phyloP scores from a whole-genome alignment of 2,113 vertebrate genomes.

The Tetrax tetrax region DNA sequence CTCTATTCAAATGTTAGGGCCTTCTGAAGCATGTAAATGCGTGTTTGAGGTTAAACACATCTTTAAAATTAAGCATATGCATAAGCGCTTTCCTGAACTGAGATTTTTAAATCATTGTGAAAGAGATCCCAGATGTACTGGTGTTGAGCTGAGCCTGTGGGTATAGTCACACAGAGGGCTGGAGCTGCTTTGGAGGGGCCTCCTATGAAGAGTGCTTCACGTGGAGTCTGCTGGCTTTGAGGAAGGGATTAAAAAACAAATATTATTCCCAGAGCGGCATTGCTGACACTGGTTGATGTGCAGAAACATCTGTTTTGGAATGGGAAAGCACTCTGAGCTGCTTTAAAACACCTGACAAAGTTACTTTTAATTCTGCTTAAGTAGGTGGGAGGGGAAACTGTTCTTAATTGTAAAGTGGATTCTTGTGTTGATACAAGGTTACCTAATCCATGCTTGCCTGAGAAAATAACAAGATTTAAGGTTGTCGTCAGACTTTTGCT shows the following conservation, averaged over 20 bases:
- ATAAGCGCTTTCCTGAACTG: neutral
- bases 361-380: constrained; percentile 34
- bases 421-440: neutral
- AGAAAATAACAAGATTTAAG: neutral
- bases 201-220: neutral
- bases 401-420: neutral
- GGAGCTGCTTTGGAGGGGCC: neutral
- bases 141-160: neutral
- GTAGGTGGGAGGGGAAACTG: neutral
- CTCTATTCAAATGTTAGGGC: neutral
- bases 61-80: neutral
- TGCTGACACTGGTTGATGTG: constrained; percentile 3
- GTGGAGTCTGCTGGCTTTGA: neutral
- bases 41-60: neutral
- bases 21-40: neutral
- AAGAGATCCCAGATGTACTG: neutral
- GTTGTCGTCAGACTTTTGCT: neutral
- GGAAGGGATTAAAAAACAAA: neutral
- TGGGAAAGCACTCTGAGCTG: neutral
- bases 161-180: neutral
- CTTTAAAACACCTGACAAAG: constrained; percentile 35
- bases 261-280: neutral
- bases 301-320: constrained; percentile 34
- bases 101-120: neutral
- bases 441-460: neutral